A percentile compares a stretch with the other conserved stretches of the same genome.
These are phyloP conservation scores for Papilio protenor DNA, from an alignment of 2,888 invertebrate species.

Conservation along the genomic window DNA sequence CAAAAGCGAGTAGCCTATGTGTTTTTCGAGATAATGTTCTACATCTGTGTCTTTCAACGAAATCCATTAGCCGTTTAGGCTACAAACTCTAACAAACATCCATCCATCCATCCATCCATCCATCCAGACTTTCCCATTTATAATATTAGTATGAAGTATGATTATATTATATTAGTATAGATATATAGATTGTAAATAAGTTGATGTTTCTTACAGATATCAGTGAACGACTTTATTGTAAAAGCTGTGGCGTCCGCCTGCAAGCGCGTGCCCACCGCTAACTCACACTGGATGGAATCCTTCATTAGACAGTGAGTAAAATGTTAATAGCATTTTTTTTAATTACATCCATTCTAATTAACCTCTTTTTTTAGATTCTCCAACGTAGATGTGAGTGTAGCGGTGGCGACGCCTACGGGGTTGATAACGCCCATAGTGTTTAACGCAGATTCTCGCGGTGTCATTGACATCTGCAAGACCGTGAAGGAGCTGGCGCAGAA, in stretches of 20 bases:
- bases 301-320: slow-evolving; percentile 94
- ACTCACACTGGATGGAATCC: slow-evolving; percentile 97
- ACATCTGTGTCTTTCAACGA: too few relatives aligned
- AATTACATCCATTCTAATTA: background rate
- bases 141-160: too few relatives aligned
- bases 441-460: slow-evolving; percentile 94
- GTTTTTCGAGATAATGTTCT: too few relatives aligned
- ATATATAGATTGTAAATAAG: background rate
- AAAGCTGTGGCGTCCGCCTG: slow-evolving; percentile 96
- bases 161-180: too few relatives aligned
- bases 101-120: too few relatives aligned
- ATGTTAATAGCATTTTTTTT: background rate
- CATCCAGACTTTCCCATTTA: too few relatives aligned
- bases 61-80: too few relatives aligned
- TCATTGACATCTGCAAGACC: slow-evolving; percentile 91
- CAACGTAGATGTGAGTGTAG: slow-evolving; percentile 97
- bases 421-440: slow-evolving; percentile 98
- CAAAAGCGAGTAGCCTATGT: too few relatives aligned
- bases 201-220: slow-evolving; percentile 79
- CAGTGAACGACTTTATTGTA: slow-evolving; percentile 97
- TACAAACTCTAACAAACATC: too few relatives aligned
- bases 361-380: slow-evolving; percentile 85
- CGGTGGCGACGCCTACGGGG: slow-evolving; percentile 97
- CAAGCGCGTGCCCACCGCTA: slow-evolving; percentile 95
- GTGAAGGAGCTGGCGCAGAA: slow-evolving; percentile 92